Base-by-base conservation (phyloP, 2,113 vertebrate species). In the Hyla sarda region DNA sequence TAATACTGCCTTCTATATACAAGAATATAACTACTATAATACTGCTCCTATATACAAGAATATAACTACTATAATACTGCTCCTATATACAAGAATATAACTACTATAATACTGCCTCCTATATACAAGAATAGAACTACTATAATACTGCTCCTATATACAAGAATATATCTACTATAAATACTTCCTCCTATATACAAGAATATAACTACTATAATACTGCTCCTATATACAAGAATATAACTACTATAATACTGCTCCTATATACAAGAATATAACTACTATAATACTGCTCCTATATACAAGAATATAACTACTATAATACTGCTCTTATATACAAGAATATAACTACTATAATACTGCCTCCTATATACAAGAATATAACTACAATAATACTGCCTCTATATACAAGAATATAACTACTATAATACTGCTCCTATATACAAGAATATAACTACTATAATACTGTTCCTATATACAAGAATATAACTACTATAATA, bases 121-220 rank as follows among this genome's bases (percentile, higher is more conserved):
- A n/a, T n/a, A n/a, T n/a, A n/a, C n/a, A n/a, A n/a, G n/a, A n/a
- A n/a, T n/a, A n/a, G n/a, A n/a, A n/a, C n/a, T n/a, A n/a, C n/a
- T n/a, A n/a, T n/a, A n/a, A n/a, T n/a, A n/a, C n/a, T n/a, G n/a
- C 30, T 19, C 65, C 65, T 69, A 32, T 69, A 16, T 69, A 69
- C 65, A 69, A 34, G 65, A 69, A 69, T 69, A 69, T 17, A 34
- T 34, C 30, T 34, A 34, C 34, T n/a, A n/a, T n/a, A n/a, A 69
- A 34, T 69, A 69, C 65, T 69, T 5, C 65, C 1, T 30, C 13
- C 65, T 34, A 69, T 69, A 5, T 69, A 69, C 65, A 69, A 69
- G 65, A 69, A 69, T 69, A 69, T 69, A 69, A 69, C 65, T 69
- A 69, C 65, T 69, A 69, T 69, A 69, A 69, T 34, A 69, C 65